Evolutionary conservation across 23 tunicate genomes (phyloP).

Genomic region (Trididemnum clinides): DNA sequence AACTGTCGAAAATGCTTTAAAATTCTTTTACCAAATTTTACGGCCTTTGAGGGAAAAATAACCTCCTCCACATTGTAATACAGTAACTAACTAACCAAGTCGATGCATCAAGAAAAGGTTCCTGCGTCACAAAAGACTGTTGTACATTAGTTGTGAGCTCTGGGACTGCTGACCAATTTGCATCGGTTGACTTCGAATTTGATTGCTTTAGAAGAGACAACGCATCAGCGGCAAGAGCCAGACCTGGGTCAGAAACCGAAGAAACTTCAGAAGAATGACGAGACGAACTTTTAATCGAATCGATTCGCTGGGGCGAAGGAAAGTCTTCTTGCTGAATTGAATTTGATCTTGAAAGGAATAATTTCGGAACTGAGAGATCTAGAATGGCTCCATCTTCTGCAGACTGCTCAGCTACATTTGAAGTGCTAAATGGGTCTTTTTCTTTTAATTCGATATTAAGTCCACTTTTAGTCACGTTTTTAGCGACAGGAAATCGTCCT

Average conservation of each 20-base stretch:
- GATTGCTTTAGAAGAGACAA: neutral
- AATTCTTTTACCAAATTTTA: too few relatives aligned
- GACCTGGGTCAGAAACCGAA: neutral
- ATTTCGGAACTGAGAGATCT: constrained; percentile 32
- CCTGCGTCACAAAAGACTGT: neutral
- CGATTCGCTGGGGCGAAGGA: neutral
- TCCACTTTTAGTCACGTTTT: neutral
- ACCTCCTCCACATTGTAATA: too few relatives aligned
- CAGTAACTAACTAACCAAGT: too few relatives aligned
- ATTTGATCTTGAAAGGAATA: neutral
- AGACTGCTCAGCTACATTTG: neutral
- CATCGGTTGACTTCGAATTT: neutral
- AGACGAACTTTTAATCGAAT: neutral
- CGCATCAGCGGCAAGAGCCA: constrained; percentile 13
- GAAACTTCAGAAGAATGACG: neutral
- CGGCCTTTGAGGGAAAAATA: too few relatives aligned
- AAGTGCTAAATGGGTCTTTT: neutral
- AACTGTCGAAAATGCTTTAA: too few relatives aligned
- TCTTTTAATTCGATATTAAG: neutral
- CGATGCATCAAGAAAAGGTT: neutral
- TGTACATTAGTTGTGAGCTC: neutral
- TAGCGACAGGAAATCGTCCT: neutral
- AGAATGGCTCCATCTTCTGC: constrained; percentile 4
- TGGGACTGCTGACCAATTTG: neutral
- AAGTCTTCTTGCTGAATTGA: neutral